Percentiles rank a stretch among this genome's conserved stretches.
These are phyloP conservation scores for Phenacoccus solenopsis DNA, from an alignment of 1,140 invertebrate genomes.

Conservation along the genomic window DNA sequence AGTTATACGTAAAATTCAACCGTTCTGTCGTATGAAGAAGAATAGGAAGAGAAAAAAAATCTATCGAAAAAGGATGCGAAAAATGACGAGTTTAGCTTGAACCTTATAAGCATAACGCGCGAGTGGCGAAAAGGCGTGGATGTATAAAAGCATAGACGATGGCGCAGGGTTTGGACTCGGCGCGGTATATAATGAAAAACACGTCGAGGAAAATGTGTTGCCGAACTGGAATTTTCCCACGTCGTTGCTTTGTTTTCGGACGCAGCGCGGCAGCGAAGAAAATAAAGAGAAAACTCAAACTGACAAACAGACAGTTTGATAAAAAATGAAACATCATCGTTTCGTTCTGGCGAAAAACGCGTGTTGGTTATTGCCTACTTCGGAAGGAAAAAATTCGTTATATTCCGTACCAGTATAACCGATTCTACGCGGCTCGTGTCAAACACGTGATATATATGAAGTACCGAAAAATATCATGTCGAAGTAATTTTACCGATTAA, in stretches of 20 bases:
- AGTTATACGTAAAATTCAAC: neutral
- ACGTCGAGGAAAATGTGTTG: conserved; percentile 12
- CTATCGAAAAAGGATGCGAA: conserved; percentile 6
- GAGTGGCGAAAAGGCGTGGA: neutral
- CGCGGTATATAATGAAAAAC: neutral
- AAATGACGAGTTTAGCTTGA: conserved; percentile 9
- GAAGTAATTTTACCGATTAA: too few species aligned
- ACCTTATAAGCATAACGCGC: conserved; percentile 1
- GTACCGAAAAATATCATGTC: too few species aligned
- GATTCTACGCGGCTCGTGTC: too few species aligned
- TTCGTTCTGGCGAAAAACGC: conserved; percentile 4
- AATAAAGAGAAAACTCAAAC: conserved; percentile 18
- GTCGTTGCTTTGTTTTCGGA: conserved; percentile 13
- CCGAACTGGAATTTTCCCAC: conserved; percentile 16
- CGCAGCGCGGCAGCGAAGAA: neutral
- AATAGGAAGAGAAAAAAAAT: neutral
- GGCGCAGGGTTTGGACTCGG: neutral
- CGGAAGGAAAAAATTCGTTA: neutral
- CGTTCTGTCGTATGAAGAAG: neutral
- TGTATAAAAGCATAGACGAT: neutral
- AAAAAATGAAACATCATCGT: conserved; percentile 15
- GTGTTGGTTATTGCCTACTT: conserved; percentile 10
- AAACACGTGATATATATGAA: too few species aligned
- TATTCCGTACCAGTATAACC: too few species aligned
- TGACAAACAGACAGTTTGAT: conserved; percentile 17